Evolutionary conservation across 2,888 invertebrate species (phyloP).

Genomic region (Amphipoea lucens): DNA sequence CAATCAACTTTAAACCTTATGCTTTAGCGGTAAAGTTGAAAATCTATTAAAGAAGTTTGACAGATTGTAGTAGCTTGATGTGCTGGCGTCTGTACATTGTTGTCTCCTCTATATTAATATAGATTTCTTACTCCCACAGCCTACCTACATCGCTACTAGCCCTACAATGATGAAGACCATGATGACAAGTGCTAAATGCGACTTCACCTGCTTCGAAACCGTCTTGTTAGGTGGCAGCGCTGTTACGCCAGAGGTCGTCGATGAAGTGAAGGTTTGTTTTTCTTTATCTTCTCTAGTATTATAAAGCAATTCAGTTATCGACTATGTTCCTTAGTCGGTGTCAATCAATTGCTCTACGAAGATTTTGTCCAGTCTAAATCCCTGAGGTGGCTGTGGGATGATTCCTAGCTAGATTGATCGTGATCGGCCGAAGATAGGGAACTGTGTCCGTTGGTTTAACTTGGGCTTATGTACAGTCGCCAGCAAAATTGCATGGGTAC

Average conservation of each 20-base stretch:
- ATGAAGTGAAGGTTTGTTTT: conserved; percentile 58
- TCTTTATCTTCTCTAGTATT: neutral
- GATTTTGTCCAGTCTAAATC: neutral
- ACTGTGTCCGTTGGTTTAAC: neutral
- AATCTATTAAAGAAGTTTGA: no score
- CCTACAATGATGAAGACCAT: conserved; percentile 55
- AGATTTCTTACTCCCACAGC: conserved; percentile 37
- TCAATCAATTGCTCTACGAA: neutral
- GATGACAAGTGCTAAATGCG: conserved; percentile 47
- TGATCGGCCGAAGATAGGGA: neutral
- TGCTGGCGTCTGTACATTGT: neutral
- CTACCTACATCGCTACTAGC: conserved; percentile 28
- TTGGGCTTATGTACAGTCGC: neutral
- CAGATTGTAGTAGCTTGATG: no score
- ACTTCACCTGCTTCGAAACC: conserved; percentile 61
- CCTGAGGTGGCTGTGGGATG: neutral
- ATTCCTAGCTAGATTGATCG: neutral
- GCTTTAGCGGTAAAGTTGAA: no score
- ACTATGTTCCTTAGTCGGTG: neutral
- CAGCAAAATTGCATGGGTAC: no score
- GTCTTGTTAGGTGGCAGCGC: conserved; percentile 58
- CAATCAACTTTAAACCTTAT: no score
- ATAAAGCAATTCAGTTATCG: neutral
- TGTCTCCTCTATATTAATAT: no score
- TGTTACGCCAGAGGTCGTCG: conserved; percentile 39